A percentile compares a stretch with the other conserved stretches of the same genome.
These are phyloP conservation scores for Acanthococcus lagerstroemiae DNA, from an alignment of 2,888 invertebrate genomes.

Conservation along the genomic window DNA sequence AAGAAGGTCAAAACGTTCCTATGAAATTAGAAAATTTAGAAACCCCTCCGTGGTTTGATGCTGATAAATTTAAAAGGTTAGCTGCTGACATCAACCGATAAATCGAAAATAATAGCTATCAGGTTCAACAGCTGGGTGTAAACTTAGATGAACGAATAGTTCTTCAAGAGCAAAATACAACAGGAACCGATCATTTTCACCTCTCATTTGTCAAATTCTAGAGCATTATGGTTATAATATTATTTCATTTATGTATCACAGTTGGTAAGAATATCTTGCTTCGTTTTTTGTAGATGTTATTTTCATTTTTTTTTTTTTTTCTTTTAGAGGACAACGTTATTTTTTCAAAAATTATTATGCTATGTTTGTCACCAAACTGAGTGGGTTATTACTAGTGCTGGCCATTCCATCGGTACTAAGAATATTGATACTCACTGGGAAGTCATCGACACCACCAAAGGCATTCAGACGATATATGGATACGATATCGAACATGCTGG, in stretches of 20 bases:
- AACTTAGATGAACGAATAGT: too few relatives aligned
- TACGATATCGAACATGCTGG: conserved; percentile 62
- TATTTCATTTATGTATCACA: too few relatives aligned
- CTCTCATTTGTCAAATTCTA: too few relatives aligned
- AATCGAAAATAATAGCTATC: too few relatives aligned
- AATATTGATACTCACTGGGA: conserved; percentile 36
- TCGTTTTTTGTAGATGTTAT: too few relatives aligned
- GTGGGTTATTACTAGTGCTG: conserved; percentile 64
- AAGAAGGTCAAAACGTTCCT: conserved; percentile 33
- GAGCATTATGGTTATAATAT: neutral
- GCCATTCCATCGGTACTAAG: conserved; percentile 60
- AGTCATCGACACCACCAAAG: conserved; percentile 36
- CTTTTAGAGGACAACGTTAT: conserved; percentile 60
- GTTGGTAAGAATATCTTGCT: too few relatives aligned
- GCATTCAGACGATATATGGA: conserved; percentile 55
- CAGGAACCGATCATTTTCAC: too few relatives aligned
- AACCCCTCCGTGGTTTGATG: conserved; percentile 56
- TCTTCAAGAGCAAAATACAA: too few relatives aligned
- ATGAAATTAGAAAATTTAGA: conserved; percentile 31
- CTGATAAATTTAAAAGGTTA: conserved; percentile 54
- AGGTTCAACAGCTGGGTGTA: too few relatives aligned
- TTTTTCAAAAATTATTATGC: conserved; percentile 59
- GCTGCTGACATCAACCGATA: conserved; percentile 36
- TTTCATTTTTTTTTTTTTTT: conserved; percentile 21
- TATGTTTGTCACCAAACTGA: conserved; percentile 60